Evolutionary conservation across 2,797 vertebrate species (phyloP).

Genomic region (Erpetoichthys calabaricus): DNA sequence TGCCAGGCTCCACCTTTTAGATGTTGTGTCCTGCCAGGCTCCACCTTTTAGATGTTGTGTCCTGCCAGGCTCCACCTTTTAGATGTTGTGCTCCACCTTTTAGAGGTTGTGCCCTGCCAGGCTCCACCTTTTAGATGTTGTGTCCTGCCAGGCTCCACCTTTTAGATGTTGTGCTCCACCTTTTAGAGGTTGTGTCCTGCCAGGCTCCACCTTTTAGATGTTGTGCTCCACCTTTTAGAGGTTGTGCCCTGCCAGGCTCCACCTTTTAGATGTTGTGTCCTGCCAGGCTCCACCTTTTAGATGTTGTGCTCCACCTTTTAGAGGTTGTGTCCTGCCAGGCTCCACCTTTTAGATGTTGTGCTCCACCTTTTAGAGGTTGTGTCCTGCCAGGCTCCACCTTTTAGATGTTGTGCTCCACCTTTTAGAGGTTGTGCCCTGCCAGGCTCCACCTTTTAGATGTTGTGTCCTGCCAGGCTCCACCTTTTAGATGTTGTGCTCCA

Average conservation of each 20-base stretch:
- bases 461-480: background rate
- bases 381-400: fast-evolving
- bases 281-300: too few relatives aligned
- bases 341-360: background rate
- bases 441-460: background rate
- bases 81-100: too few relatives aligned
- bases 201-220: background rate
- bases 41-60: too few relatives aligned
- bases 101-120: background rate
- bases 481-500: too few relatives aligned
- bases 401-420: too few relatives aligned
- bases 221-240: conserved; percentile 3
- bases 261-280: too few relatives aligned
- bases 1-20: background rate
- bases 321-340: background rate
- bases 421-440: background rate
- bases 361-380: too few relatives aligned
- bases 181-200: background rate
- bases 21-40: background rate
- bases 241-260: too few relatives aligned
- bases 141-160: background rate
- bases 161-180: too few relatives aligned
- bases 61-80: too few relatives aligned
- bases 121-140: background rate
- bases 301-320: too few relatives aligned